These are phyloP conservation scores for Bucorvus abyssinicus DNA, from an alignment of 2,797 vertebrate genomes.

Conservation along the genomic window DNA sequence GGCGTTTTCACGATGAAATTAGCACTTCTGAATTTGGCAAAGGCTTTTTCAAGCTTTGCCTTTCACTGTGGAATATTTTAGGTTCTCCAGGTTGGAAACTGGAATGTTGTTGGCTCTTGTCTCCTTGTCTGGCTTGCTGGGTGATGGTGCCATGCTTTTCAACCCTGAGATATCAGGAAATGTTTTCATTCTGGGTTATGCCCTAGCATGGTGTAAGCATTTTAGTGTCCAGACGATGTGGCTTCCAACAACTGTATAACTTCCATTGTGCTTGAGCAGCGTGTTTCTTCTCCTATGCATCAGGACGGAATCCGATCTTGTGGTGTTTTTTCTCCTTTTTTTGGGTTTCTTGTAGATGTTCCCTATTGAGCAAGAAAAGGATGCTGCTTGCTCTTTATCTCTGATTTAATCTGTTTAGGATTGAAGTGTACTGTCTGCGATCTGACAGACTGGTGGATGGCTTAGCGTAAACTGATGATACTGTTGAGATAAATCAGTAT, in stretches of 20 bases:
- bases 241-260: not conserved
- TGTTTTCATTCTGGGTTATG: not conserved
- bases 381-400: not conserved
- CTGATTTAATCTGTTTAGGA: not conserved
- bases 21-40: not conserved
- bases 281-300: not conserved
- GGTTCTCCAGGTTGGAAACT: not conserved
- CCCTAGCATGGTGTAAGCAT: not conserved
- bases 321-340: not conserved
- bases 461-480: not conserved
- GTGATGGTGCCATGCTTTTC: not conserved
- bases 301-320: not conserved
- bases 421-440: not conserved
- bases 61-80: not conserved
- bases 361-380: not conserved
- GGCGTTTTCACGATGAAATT: not conserved
- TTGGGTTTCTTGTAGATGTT: not conserved
- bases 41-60: not conserved
- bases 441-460: not conserved
- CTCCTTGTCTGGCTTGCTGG: not conserved
- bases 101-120: not conserved
- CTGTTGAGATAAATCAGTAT: not conserved
- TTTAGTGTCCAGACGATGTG: not conserved
- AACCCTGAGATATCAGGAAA: not conserved
- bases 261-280: not conserved